Conservation (phyloP, 1,140 invertebrate genomes). For the Tetragnatha versicolor region DNA sequence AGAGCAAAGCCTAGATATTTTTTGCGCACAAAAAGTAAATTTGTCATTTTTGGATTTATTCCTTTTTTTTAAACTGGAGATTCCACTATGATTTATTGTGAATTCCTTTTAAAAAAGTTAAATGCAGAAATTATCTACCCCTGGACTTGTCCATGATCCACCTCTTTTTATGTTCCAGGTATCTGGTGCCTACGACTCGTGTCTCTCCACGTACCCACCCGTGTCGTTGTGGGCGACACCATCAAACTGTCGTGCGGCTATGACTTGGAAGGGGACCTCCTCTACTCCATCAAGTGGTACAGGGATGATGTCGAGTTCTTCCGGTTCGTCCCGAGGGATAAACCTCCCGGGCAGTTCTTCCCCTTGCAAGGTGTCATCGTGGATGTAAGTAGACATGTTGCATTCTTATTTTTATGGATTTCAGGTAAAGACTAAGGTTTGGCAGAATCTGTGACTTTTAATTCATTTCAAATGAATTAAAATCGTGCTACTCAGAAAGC, state of each 20-base stretch:
- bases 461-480: too few relatives aligned
- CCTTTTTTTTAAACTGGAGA: too few relatives aligned
- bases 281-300: slow-evolving; percentile 85
- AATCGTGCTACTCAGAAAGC: too few relatives aligned
- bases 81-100: not conserved
- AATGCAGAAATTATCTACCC: not conserved
- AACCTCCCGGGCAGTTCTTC: slow-evolving; percentile 77
- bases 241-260: slow-evolving; percentile 78
- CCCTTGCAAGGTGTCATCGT: slow-evolving; percentile 78
- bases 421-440: not conserved
- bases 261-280: slow-evolving; percentile 74
- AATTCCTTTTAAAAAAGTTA: not conserved
- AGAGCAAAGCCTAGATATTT: too few relatives aligned
- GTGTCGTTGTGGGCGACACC: slow-evolving; percentile 72
- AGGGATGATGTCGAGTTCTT: slow-evolving; percentile 80
- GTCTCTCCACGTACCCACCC: slow-evolving; percentile 74
- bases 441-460: too few relatives aligned
- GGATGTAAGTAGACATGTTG: slow-evolving; percentile 72
- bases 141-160: not conserved
- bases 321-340: slow-evolving; percentile 75
- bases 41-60: too few relatives aligned
- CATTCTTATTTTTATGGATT: not conserved
- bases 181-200: slow-evolving; percentile 65
- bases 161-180: slow-evolving; percentile 31
- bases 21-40: too few relatives aligned